phyloP scores from a whole-genome alignment of 2,113 vertebrate species.

The Galeopterus variegatus region DNA sequence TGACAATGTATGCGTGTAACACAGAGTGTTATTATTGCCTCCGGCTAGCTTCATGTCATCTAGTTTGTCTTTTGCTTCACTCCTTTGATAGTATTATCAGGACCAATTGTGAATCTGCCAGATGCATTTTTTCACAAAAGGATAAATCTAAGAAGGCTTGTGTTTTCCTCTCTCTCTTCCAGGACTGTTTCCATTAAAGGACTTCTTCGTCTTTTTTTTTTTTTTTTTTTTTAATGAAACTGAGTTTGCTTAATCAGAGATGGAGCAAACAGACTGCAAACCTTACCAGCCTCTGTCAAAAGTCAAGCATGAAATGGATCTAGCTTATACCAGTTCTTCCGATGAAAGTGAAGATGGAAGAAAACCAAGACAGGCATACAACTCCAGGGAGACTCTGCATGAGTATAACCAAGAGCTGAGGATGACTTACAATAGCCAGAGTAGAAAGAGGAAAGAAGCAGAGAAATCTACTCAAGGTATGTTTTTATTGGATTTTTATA shows the following conservation, averaged over 20 bases:
- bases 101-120: slow-evolving; percentile 65
- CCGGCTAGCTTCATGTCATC: slow-evolving; percentile 47
- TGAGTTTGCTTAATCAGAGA: slow-evolving; percentile 90
- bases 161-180: slow-evolving; percentile 70
- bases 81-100: slow-evolving; percentile 78
- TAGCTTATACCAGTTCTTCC: slow-evolving; percentile 97
- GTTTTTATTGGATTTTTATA: slow-evolving; percentile 59
- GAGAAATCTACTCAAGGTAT: slow-evolving; percentile 95
- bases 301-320: slow-evolving; percentile 97
- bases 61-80: slow-evolving; percentile 76
- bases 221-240: slow-evolving; percentile 91
- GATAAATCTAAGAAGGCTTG: slow-evolving; percentile 70
- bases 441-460: slow-evolving; percentile 93
- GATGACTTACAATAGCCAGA: slow-evolving; percentile 95
- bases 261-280: slow-evolving; percentile 99
- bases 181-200: slow-evolving; percentile 89
- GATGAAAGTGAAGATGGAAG: slow-evolving; percentile 97
- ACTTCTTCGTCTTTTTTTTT: slow-evolving; percentile 87
- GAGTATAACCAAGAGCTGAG: slow-evolving; percentile 96
- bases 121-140: slow-evolving; percentile 65
- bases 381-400: slow-evolving; percentile 97
- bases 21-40: slow-evolving; percentile 70
- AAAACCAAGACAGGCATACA: slow-evolving; percentile 95
- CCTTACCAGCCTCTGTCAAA: slow-evolving; percentile 98
- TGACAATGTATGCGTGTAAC: slow-evolving; percentile 6